Conservation (phyloP, 2,888 invertebrate species). For the Lacanobia oleracea region DNA sequence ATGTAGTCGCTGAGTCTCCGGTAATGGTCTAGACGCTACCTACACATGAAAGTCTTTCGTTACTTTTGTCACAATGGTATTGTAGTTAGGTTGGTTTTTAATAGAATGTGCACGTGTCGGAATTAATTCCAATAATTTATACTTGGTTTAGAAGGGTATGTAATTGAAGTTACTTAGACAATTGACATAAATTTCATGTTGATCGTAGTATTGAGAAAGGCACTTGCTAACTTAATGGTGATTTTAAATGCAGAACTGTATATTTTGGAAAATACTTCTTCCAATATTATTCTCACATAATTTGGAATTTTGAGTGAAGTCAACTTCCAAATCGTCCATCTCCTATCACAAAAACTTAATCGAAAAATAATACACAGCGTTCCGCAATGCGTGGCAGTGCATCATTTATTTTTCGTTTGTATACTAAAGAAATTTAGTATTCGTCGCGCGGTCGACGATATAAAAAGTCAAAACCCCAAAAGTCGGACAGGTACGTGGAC, state of each 20-base stretch:
- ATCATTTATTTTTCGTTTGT: slow-evolving; percentile 87
- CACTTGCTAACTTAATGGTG: not conserved
- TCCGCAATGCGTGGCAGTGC: slow-evolving; percentile 79
- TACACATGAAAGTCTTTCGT: slow-evolving; percentile 73
- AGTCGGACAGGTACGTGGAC: slow-evolving; percentile 90
- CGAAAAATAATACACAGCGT: slow-evolving; percentile 81
- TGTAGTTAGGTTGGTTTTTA: slow-evolving; percentile 19
- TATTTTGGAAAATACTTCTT: not conserved
- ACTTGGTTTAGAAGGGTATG: not conserved
- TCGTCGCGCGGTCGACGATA: slow-evolving; percentile 87
- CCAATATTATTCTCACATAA: slow-evolving; percentile 17
- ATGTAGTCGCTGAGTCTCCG: slow-evolving; percentile 71
- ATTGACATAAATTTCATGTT: not conserved
- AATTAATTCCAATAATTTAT: slow-evolving; percentile 2
- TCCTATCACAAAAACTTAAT: slow-evolving; percentile 77
- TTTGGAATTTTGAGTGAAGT: slow-evolving; percentile 34
- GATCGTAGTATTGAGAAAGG: not conserved
- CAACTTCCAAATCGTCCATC: slow-evolving; percentile 21
- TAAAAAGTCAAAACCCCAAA: slow-evolving; percentile 89
- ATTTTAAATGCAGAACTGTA: not conserved
- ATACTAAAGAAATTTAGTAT: slow-evolving; percentile 88
- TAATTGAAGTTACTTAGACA: not conserved
- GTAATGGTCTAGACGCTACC: slow-evolving; percentile 74
- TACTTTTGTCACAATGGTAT: slow-evolving; percentile 57
- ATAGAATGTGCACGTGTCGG: slow-evolving; percentile 1